Base-by-base conservation (phyloP, 2,888 invertebrate genomes). In the Drosophila niveifrons region DNA sequence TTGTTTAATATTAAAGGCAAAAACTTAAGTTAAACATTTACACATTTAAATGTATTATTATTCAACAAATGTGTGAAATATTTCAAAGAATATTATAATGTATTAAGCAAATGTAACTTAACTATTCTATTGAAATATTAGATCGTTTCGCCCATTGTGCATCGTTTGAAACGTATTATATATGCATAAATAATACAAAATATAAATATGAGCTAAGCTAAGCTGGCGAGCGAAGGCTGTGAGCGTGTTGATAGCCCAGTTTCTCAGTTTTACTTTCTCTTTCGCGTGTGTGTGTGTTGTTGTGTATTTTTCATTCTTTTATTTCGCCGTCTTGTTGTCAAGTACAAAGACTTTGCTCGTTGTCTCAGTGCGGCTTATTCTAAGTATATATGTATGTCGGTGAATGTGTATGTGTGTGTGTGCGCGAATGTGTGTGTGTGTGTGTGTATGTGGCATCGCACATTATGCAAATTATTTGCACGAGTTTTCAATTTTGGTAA, bases 391-490 rank as follows among this genome's bases (percentile, higher is more conserved):
- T 44, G 15, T 53, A 31, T 44, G 15, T 23, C 23, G 23, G 23
- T 23, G 23, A 23, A 23, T 23, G 23, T 51, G 10, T 17, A 4
- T 34, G 17, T 23, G 28, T 47, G 15, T 52, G 66, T 50, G 52
- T 57, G 17, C 46, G 44, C 10, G 29, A 53, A 6, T 57, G 34
- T 62, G 41, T 59, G 29, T 44, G 11, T 29, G 36, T 46, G 36
- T 41, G 41, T 29, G 55, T 51, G 39, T 39, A 59, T 58, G 43
- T 64, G 48, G 23, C 59, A 29, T 47, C 46, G 70, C 66, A 78
- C 68, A 84, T 85, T 85, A 85, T 88, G 85, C 72, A 85, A 85
- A 85, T 85, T 80, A 88, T 88, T 88, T 85, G 88, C 85, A 82
- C 79, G 83, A 85, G 87, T 79, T 88, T 85, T 85, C 88, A 85